Conservation (phyloP, 1,140 invertebrate genomes). For the Nephotettix cincticeps region DNA sequence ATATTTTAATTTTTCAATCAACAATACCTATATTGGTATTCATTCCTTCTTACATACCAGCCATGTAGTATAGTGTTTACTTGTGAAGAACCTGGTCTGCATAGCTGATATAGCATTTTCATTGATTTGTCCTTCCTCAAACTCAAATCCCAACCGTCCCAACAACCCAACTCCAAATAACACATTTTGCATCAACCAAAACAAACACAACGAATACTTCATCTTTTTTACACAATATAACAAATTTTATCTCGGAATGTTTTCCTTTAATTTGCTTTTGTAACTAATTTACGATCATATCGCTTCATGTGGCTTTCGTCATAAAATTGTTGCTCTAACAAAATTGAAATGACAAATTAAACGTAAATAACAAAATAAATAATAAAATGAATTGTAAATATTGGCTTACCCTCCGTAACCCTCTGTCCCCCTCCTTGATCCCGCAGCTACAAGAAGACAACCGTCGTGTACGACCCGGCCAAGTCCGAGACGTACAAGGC, state of each 20-base stretch:
- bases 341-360: too few species aligned
- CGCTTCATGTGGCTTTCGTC: too few species aligned
- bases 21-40: neutral
- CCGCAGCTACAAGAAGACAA: conserved; percentile 58
- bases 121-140: conserved; percentile 76
- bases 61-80: neutral
- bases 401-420: too few species aligned
- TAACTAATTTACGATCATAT: neutral
- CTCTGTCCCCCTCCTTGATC: conserved; percentile 26
- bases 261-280: conserved; percentile 38
- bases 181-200: too few species aligned
- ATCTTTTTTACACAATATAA: too few species aligned
- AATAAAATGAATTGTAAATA: too few species aligned
- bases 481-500: conserved; percentile 83
- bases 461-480: conserved; percentile 76
- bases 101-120: conserved; percentile 66
- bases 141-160: conserved; percentile 68
- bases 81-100: conserved; percentile 43
- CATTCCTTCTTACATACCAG: neutral
- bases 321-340: too few species aligned
- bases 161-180: conserved; percentile 52
- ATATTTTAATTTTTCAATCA: too few species aligned
- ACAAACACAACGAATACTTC: too few species aligned
- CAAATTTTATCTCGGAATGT: conserved; percentile 42
- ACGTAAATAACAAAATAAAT: too few species aligned